Evolutionary conservation across 1,140 invertebrate genomes (phyloP), one percentile per base, ranked within the genome.

Genomic region (Dermatophagoides farinae): DNA sequence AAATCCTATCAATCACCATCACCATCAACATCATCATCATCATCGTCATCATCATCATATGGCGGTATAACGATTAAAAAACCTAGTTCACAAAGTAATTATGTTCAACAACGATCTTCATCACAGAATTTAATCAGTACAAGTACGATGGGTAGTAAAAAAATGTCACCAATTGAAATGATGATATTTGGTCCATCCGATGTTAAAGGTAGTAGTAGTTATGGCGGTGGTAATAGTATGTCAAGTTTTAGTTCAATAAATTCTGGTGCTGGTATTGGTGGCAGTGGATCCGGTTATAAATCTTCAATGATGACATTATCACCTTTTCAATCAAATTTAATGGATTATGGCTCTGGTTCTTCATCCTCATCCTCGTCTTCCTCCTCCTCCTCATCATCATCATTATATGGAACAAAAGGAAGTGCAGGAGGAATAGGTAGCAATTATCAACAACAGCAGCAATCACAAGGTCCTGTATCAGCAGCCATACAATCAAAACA

Each of bases 401-500:
- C 46, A 20, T 18, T 18, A 18, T 47, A 47, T 47, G 46, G 22
- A 47, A 47, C 8, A 9, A 18, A 18, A 18, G n/a, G 18, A 20
- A 9, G 46, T 23, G 1, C 22, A 31, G 31, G 31, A 31, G 31
- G 31, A 31, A 31, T 31, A 31, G 31, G 31, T 31, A 8, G 31
- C 8, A 8, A 16, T 43, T 11, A 43, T 6, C 41, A 43, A 43
- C 41, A 43, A 43, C 12, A 43, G 11, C 41, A 43, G 11, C 41
- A 43, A 43, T 18, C 12, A 10, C 41, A 43, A 5, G 41, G n/a
- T 14, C 44, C 54, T 16, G n/a, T 61, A 16, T 1, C 12, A 44
- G 59, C 59, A 25, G 59, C 59, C 14, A n/a, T 61, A 11, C 47
- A 61, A 20, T 6, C 59, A 31, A 22, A 11, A 10, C 59, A 61